Evolutionary conservation across 2,797 vertebrate species (phyloP), one percentile per base, ranked within the genome.

Genomic region (Pristis pectinata): DNA sequence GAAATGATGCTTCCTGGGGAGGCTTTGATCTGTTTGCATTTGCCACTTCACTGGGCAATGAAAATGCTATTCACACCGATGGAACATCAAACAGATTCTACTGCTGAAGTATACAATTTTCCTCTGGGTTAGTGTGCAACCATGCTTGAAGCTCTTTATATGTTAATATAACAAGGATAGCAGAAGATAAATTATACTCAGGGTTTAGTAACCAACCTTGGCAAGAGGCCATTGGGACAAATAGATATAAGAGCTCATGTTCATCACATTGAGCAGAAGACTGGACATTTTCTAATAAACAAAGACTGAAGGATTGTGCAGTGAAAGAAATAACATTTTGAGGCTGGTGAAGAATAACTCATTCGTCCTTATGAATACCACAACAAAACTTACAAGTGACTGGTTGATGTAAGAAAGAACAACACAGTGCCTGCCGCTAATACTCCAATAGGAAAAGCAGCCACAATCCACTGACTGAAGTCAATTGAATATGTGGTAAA

Each of bases 21-120:
- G 44, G 3, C 27, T 30, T 53, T 7, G 30, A 49, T 44, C 91
- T 74, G 92, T 30, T 94, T 53, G 67, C 4, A 56, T 94, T 94
- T 94, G 44, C 44, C 70, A 94, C 92, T 94, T 76, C 41, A 94
- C 70, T 94, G 92, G 70, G 70, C 70, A 94, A 94, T 94, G 92
- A 74, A 76, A 94, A 94, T n/a, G 44, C 44, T n/a, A 19, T 56
- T 94, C 70, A 93, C 70, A 72, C 41, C 27, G 27, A 93, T 15
- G 70, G 41, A 93, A 72, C 44, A 93, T 27, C 64, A 93, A 93
- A 53, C 67, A 94, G 44, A 19, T 44, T 94, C 37, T 70, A 7
- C 70, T 49, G 92, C 67, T 44, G 13, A 53, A 76, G 70, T 94
- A 92, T 76, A 70, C 67, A 34, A 76, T 94, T 53, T 53, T 94